Conservation (phyloP, 1,140 invertebrate species). For the Chymomyza costata region DNA sequence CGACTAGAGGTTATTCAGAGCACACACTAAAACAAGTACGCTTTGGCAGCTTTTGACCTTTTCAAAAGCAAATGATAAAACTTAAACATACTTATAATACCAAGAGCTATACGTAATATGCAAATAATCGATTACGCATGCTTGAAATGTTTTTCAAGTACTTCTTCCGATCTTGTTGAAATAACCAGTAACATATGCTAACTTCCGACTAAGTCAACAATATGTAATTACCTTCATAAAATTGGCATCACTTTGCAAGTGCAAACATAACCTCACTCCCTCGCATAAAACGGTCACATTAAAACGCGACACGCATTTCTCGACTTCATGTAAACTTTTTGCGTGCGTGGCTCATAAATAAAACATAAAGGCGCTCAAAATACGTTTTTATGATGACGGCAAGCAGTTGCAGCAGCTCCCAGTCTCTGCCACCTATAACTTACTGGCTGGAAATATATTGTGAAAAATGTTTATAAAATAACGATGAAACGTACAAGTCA, state of each 20-base stretch:
- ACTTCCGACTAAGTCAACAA: not conserved
- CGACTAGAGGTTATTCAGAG: not conserved
- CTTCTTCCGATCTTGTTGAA: too few species aligned
- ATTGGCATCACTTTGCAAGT: constrained; percentile 11
- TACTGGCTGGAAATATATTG: constrained; percentile 48
- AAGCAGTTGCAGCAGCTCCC: constrained; percentile 45
- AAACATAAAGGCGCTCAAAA: constrained; percentile 59
- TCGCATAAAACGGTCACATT: constrained; percentile 22
- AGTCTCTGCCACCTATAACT: not conserved
- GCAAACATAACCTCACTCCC: not conserved
- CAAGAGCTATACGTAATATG: too few species aligned
- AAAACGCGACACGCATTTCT: constrained; percentile 33
- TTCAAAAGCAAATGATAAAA: constrained; percentile 30
- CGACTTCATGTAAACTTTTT: constrained; percentile 32
- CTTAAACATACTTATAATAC: not conserved
- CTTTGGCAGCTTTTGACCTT: constrained; percentile 20
- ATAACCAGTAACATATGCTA: too few species aligned
- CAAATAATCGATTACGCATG: too few species aligned
- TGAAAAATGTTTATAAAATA: constrained; percentile 72
- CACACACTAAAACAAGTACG: not conserved
- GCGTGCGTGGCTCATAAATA: constrained; percentile 61
- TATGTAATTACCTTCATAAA: constrained; percentile 15
- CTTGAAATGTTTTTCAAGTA: too few species aligned
- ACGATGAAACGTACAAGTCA: constrained; percentile 68
- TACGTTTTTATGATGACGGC: constrained; percentile 38